Conservation (phyloP, 2,797 vertebrate species). For the Pangasius mekongensis region DNA sequence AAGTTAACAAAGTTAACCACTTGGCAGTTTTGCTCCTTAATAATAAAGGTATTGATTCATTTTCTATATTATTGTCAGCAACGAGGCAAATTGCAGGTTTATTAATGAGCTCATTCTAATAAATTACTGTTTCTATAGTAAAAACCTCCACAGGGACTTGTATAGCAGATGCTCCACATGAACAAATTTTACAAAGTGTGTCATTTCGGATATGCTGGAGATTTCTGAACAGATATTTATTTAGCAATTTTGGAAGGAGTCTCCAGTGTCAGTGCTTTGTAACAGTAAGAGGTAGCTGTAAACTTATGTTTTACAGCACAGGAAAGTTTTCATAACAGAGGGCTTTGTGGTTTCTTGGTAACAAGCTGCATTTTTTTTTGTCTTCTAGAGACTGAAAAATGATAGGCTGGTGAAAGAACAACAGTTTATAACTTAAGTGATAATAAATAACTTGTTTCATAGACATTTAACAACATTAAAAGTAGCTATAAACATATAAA, state of each 20-base stretch:
- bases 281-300: background rate
- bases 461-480: background rate
- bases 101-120: background rate
- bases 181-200: background rate
- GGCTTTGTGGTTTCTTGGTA: background rate
- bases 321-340: background rate
- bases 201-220: background rate
- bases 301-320: background rate
- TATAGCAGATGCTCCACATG: background rate
- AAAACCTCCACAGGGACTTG: background rate
- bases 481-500: no score
- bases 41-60: background rate
- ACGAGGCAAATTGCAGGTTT: background rate
- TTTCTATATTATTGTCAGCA: background rate
- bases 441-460: background rate
- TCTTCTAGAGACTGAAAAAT: background rate
- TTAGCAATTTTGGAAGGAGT: background rate
- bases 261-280: background rate
- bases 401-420: background rate
- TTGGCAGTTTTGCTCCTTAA: background rate
- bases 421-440: background rate
- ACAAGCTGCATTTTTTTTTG: background rate
- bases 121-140: background rate
- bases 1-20: background rate
- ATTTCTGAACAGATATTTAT: background rate